Base-by-base conservation (phyloP, 2,113 vertebrate species). In the Oplegnathus fasciatus region DNA sequence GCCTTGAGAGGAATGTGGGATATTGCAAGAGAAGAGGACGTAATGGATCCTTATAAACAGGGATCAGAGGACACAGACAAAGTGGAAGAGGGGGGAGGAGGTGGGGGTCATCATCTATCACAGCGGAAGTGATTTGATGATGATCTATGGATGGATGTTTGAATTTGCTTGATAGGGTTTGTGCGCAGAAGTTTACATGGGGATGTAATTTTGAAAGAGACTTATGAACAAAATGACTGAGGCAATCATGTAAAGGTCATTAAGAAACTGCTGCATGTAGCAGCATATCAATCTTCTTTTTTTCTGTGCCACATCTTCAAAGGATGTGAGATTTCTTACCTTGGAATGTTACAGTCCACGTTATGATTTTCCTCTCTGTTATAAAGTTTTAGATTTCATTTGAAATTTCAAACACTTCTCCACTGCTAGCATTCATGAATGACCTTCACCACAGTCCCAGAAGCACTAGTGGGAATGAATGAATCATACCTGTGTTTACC, bases 1-100 rank as follows among this genome's bases (percentile, higher is more conserved):
- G 84, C 85, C 90, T 90, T 88, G 84, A 84, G 85, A 77, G 54
- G 57, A 79, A 74, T 70, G 60, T 78, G 44, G 52, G 66, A 77
- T 88, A 78, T 2, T 79, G 58, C 52, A 28, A 28, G 52, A 48
- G 13, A 65, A 82, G 85, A 77, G 22, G 60, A 83, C 58, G 84
- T 86, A 88, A 90, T 87, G 80, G 83, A 85, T 89, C 62, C 81
- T 88, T 75, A 75, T 54, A 78, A 80, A 91, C 50, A 26, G 30
- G 73, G 85, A 79, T 60, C 88, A 75, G 86, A 84, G 55, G 75
- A 83, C 65, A 58, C n/a, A 57, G 70, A 80, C 74, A 34, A 65
- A 83, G 60, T 79, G 75, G 60, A 42, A 40, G 54, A 69, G 74
- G 28, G 44, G 72, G 54, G 15, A 18, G 40, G 26, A 20, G 71